These are phyloP conservation scores for Embidobia sp. DNA, from an alignment of 2,888 invertebrate species.

Conservation along the genomic window DNA sequence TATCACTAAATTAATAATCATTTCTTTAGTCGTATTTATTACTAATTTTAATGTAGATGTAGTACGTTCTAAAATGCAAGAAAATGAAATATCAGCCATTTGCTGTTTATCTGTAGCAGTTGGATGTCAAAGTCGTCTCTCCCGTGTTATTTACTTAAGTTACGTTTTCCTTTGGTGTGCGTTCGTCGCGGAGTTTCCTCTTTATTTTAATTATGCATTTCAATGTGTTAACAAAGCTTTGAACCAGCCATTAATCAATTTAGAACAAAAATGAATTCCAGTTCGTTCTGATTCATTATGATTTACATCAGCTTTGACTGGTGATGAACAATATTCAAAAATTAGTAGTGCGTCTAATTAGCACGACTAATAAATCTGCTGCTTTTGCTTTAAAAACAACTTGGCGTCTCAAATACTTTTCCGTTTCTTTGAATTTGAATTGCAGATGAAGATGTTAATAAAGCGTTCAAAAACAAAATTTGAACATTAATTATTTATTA, in stretches of 20 bases:
- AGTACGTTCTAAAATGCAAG: background rate
- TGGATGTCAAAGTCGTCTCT: slow-evolving; percentile 31
- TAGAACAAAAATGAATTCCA: slow-evolving; percentile 11
- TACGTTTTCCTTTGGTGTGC: slow-evolving; percentile 34
- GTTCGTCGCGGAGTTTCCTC: slow-evolving; percentile 18
- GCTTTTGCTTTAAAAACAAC: too few species aligned
- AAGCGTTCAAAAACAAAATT: too few species aligned
- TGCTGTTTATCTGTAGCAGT: slow-evolving; percentile 25
- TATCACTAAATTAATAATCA: background rate
- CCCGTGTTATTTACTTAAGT: slow-evolving; percentile 34
- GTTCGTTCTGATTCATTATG: slow-evolving; percentile 10
- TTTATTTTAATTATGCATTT: slow-evolving; percentile 35
- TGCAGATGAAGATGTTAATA: too few species aligned
- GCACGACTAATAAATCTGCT: too few species aligned
- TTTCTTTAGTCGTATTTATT: background rate
- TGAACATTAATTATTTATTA: too few species aligned
- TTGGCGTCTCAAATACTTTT: too few species aligned
- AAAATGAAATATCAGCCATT: slow-evolving; percentile 32
- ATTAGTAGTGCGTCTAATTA: too few species aligned
- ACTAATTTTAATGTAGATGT: background rate
- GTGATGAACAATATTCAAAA: too few species aligned
- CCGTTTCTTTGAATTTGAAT: too few species aligned
- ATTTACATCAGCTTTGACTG: background rate
- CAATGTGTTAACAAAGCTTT: slow-evolving; percentile 9
- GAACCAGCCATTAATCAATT: slow-evolving; percentile 22